Evolutionary conservation across 2,888 invertebrate species (phyloP).

Genomic region (Strigamia maritima): DNA sequence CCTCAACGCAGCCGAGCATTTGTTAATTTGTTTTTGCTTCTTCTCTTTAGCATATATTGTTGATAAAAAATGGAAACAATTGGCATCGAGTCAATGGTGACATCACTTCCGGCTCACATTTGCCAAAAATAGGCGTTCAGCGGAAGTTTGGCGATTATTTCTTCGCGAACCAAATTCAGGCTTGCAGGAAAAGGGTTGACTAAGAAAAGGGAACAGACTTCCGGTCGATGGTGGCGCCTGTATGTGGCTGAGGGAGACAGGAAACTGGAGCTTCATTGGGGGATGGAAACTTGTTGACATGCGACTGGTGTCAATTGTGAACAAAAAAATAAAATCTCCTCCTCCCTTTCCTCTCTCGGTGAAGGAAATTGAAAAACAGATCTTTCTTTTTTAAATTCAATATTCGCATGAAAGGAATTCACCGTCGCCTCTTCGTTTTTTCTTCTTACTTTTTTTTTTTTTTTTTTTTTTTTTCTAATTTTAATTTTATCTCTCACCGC

Average conservation of each 20-base stretch:
- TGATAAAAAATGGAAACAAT: constrained; percentile 19
- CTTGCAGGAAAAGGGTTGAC: constrained; percentile 8
- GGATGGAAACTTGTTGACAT: constrained; percentile 8
- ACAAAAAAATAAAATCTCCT: not conserved
- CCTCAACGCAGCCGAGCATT: not conserved
- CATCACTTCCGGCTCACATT: not conserved
- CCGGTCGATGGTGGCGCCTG: not conserved
- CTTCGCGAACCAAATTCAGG: too few species aligned
- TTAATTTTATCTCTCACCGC: not conserved
- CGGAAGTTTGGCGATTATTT: not conserved
- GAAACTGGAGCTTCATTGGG: constrained; percentile 1
- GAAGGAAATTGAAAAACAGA: not conserved
- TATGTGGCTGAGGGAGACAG: not conserved
- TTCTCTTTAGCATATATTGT: constrained; percentile 1
- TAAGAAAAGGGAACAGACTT: not conserved
- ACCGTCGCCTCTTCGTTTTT: not conserved
- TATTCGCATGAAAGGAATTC: not conserved
- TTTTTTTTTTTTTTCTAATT: not conserved
- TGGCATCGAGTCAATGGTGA: not conserved
- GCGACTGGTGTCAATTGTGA: constrained; percentile 5
- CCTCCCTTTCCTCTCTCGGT: not conserved
- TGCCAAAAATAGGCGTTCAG: not conserved
- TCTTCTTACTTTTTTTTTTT: not conserved
- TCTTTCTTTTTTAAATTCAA: not conserved
- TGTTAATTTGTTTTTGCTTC: constrained; percentile 14